Conservation (phyloP, 2,888 invertebrate species). For the Stenodema calcarata region DNA sequence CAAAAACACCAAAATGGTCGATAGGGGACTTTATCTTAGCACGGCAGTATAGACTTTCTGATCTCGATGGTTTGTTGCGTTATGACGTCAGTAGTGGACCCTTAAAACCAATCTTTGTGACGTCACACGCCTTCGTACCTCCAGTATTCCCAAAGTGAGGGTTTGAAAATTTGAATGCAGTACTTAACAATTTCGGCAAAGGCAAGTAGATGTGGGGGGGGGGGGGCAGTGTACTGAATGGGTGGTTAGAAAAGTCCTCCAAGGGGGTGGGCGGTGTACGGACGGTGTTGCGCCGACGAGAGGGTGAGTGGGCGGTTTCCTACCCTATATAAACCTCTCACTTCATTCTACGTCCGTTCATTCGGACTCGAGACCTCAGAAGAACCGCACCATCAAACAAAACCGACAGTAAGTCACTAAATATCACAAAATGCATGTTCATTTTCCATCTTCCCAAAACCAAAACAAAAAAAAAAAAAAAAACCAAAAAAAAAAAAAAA, state of each 20-base stretch:
- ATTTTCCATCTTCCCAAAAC: neutral
- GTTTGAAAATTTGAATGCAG: no score
- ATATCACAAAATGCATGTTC: neutral
- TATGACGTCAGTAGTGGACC: no score
- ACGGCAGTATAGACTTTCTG: no score
- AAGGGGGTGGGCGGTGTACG: neutral
- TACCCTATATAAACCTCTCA: slow-evolving; percentile 34
- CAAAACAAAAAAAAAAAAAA: no score
- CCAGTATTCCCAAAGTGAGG: no score
- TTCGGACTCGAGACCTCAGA: slow-evolving; percentile 42
- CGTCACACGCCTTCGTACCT: no score
- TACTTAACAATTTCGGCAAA: no score
- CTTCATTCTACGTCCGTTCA: slow-evolving; percentile 44
- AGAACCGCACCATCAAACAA: slow-evolving; percentile 24
- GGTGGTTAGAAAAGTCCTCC: neutral
- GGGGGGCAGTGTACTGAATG: neutral
- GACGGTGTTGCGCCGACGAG: neutral
- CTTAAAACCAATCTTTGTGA: no score
- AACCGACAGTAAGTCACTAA: slow-evolving; percentile 32
- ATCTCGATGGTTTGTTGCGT: no score
- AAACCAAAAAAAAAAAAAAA: no score
- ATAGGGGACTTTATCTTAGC: no score
- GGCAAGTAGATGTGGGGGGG: neutral
- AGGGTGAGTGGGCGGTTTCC: slow-evolving; percentile 34
- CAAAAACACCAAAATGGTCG: no score